Percentiles rank a stretch among this genome's conserved stretches.
These are phyloP conservation scores for Istiophorus platypterus DNA, from an alignment of 2,113 vertebrate genomes.

Conservation along the genomic window DNA sequence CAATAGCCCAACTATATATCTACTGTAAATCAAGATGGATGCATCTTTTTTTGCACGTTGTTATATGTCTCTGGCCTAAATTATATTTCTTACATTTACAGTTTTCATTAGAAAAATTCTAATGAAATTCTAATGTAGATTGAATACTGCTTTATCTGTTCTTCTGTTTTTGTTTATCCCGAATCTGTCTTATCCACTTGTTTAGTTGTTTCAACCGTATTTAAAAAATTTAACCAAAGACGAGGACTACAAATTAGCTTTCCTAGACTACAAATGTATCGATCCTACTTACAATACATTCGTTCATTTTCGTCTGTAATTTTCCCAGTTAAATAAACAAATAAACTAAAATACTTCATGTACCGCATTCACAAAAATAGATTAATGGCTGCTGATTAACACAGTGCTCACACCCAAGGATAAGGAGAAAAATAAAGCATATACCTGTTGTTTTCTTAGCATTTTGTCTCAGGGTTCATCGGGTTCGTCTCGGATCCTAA, in stretches of 20 bases:
- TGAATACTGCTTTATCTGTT: too few relatives aligned
- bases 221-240: background rate
- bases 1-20: slow-evolving; percentile 31
- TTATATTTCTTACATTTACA: background rate
- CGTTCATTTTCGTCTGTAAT: too few relatives aligned
- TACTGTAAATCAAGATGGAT: slow-evolving; percentile 22
- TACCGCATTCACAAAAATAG: background rate
- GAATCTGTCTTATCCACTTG: background rate
- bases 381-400: background rate
- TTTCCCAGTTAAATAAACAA: background rate
- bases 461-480: background rate
- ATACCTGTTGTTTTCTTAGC: background rate
- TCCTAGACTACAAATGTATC: too few relatives aligned
- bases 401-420: background rate
- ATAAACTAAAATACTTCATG: background rate
- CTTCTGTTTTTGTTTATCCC: background rate
- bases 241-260: background rate
- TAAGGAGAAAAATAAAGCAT: background rate
- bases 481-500: background rate
- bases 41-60: slow-evolving; percentile 19
- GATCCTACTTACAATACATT: too few relatives aligned
- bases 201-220: background rate
- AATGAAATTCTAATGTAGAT: too few relatives aligned
- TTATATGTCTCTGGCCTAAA: background rate
- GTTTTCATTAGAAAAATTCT: too few relatives aligned